phyloP scores from a whole-genome alignment of 2,797 vertebrate species.

The Xiphophorus birchmanni region DNA sequence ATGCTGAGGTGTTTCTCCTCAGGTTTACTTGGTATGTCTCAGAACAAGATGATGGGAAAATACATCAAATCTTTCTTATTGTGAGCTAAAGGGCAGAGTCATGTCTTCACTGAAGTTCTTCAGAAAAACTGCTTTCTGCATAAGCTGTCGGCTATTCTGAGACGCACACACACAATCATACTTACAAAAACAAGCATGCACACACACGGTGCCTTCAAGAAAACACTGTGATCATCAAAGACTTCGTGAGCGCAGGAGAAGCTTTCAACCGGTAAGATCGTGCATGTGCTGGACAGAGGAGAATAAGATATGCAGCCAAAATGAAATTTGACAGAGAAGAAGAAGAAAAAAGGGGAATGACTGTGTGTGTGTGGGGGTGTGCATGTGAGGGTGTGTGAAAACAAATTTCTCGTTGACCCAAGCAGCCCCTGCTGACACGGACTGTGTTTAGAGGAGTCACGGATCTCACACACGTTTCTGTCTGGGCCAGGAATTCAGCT shows the following conservation, averaged over 20 bases:
- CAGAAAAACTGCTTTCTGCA: not conserved
- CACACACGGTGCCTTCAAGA: not conserved
- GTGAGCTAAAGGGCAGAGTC: not conserved
- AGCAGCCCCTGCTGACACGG: too few species aligned
- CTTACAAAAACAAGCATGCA: not conserved
- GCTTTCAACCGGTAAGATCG: not conserved
- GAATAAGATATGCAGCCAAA: not conserved
- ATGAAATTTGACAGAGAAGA: not conserved
- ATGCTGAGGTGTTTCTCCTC: too few species aligned
- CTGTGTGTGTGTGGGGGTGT: too few species aligned
- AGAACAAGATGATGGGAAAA: not conserved
- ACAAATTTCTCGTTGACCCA: too few species aligned
- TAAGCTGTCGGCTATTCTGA: not conserved
- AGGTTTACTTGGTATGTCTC: not conserved
- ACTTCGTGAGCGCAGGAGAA: not conserved
- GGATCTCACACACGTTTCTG: too few species aligned
- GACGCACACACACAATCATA: not conserved
- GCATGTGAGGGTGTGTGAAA: too few species aligned
- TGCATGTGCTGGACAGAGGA: not conserved
- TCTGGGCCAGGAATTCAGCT: too few species aligned
- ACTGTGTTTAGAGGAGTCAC: too few species aligned
- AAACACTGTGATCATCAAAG: constrained; percentile 1
- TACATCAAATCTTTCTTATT: not conserved
- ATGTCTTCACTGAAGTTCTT: not conserved
- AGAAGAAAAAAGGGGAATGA: too few species aligned